phyloP scores from a whole-genome alignment of 2,113 vertebrate species.

The Melospiza melodia region DNA sequence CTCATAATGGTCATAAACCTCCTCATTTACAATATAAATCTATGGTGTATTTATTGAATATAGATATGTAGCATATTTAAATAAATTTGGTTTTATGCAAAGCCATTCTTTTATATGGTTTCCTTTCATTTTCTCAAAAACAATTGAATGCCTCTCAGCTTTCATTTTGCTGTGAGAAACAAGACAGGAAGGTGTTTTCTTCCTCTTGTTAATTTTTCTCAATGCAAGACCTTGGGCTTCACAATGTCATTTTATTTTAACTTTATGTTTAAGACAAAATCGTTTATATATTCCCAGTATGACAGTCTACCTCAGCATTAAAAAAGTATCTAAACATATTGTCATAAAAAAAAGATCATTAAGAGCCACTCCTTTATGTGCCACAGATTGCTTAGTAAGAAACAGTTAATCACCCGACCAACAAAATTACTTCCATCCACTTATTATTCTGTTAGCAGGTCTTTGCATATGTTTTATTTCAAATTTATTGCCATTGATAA shows the following conservation, averaged over 20 bases:
- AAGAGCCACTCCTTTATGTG: background rate
- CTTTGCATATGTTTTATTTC: conserved; percentile 1
- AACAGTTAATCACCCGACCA: background rate
- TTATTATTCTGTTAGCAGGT: background rate
- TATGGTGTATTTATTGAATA: background rate
- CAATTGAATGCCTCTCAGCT: background rate
- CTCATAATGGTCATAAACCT: background rate
- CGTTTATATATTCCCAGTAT: background rate
- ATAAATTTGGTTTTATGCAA: background rate
- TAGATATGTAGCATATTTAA: background rate
- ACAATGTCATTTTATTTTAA: background rate
- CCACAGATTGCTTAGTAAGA: background rate
- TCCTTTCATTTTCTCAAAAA: background rate
- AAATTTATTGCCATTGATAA: background rate
- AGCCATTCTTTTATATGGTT: background rate
- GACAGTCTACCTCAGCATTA: background rate
- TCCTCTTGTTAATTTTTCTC: background rate
- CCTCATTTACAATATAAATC: background rate
- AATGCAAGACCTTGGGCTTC: background rate
- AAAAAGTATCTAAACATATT: background rate
- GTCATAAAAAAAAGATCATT: background rate
- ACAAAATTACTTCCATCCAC: background rate
- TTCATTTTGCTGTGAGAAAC: background rate
- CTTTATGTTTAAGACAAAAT: background rate
- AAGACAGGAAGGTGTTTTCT: background rate